Evolutionary conservation across 1,140 invertebrate genomes (phyloP).

Genomic region (Trypoxylus dichotomus): DNA sequence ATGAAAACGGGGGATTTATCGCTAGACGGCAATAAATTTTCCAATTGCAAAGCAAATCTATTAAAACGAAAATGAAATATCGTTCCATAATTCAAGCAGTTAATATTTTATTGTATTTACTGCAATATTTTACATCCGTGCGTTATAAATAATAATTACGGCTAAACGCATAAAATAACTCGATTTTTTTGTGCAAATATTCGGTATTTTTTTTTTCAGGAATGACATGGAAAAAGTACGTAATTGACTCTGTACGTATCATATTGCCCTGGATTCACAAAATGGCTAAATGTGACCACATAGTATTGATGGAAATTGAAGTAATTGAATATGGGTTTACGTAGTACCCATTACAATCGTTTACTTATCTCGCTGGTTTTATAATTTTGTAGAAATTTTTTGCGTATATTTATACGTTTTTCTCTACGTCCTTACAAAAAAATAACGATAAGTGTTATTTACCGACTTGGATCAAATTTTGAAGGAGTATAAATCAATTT

Average conservation of each 20-base stretch:
- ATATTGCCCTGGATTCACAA: too few relatives aligned
- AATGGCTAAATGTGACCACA: too few relatives aligned
- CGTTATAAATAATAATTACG: not conserved
- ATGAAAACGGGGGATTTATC: too few relatives aligned
- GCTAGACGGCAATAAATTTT: not conserved
- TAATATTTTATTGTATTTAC: not conserved
- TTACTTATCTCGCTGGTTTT: too few relatives aligned
- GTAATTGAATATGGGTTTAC: not conserved
- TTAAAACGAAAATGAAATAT: not conserved
- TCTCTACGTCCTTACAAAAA: too few relatives aligned
- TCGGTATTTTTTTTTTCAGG: not conserved
- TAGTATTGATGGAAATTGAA: not conserved
- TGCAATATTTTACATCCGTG: not conserved
- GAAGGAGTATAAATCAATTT: too few relatives aligned
- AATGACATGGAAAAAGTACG: not conserved
- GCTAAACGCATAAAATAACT: not conserved
- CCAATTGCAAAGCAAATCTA: not conserved
- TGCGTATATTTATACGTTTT: too few relatives aligned
- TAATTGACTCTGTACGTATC: not conserved
- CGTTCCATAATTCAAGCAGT: not conserved
- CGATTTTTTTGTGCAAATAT: not conserved
- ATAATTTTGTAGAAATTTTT: too few relatives aligned
- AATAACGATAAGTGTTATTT: too few relatives aligned
- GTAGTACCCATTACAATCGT: too few relatives aligned
- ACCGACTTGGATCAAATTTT: too few relatives aligned